phyloP scores from a whole-genome alignment of 2,888 invertebrate species.

The Megaustenia siamemsis region DNA sequence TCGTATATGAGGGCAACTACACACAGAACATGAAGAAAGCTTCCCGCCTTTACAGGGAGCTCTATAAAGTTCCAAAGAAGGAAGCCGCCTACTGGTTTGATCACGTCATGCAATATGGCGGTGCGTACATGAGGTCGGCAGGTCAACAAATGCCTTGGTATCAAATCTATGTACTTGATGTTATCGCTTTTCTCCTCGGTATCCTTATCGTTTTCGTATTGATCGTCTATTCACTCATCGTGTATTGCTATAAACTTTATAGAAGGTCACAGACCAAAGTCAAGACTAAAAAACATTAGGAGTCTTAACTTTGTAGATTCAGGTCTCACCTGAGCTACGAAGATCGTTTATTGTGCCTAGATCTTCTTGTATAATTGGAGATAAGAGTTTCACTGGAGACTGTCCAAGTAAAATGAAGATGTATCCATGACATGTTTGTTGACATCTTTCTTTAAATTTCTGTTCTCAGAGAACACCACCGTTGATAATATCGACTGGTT shows the following conservation, averaged over 20 bases:
- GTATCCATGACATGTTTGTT: too few species aligned
- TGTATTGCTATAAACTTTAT: background rate
- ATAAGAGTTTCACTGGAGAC: too few species aligned
- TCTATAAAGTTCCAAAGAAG: slow-evolving; percentile 59
- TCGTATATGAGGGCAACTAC: slow-evolving; percentile 28
- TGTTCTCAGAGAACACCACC: too few species aligned
- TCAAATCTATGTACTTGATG: slow-evolving; percentile 64
- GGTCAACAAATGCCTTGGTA: slow-evolving; percentile 64
- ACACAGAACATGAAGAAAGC: slow-evolving; percentile 49
- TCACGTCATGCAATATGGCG: slow-evolving; percentile 67
- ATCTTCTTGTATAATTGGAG: too few species aligned
- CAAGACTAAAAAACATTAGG: background rate
- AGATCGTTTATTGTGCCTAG: too few species aligned
- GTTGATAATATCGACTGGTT: too few species aligned
- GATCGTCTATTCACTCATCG: too few species aligned
- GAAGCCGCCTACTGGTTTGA: slow-evolving; percentile 68
- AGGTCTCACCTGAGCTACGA: too few species aligned
- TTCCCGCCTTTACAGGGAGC: slow-evolving; percentile 48
- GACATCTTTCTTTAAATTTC: too few species aligned
- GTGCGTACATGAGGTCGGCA: slow-evolving; percentile 62
- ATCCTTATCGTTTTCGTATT: background rate
- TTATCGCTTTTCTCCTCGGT: slow-evolving; percentile 50
- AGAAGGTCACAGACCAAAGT: background rate
- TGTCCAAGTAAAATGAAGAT: too few species aligned
- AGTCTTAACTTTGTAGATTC: too few species aligned